Evolutionary conservation across 1,140 invertebrate genomes (phyloP), one percentile per base, ranked within the genome.

Genomic region (Hermatobates lingyangjiaoensis): DNA sequence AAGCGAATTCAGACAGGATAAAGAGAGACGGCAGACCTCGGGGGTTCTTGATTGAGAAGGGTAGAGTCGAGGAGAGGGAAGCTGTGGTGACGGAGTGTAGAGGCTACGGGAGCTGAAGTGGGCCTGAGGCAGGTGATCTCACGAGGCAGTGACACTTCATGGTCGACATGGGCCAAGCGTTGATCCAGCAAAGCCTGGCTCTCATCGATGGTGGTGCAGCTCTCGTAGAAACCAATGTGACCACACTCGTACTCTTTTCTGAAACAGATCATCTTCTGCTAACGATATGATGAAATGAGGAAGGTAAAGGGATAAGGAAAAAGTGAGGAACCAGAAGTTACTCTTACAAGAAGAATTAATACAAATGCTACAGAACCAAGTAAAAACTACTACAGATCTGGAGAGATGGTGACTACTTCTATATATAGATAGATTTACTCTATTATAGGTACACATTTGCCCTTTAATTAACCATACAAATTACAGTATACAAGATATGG

Each of bases 51-150:
- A 59, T 83, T 87, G 39, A 94, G 72, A 38, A 81, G 72, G 34
- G 75, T 74, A 54, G 70, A 74, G 62, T 89, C 83, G 25, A 93
- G 69, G 3, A 82, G 62, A 18, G 88, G 89, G 69, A 94, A 93
- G 58, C 81, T 73, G 65, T 56, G 49, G 1, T 42, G 38, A 14
- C 44, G 45, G 14, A 45, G 54, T 3, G 53, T 46, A 5, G 46
- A 12, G 14, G 45, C 52, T 63, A 78, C 80, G 21, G 39, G 5
- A n/a, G n/a, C n/a, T n/a, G n/a, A n/a, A 4, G 5, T 5, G 15
- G 7, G 28, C 64, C 80, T 81, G 5, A 77, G 78, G 34, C 77
- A 75, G 50, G 82, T 65, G 25, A 85, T 74, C 68, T 86, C 83
- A 27, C 72, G 75, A 2, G 88, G 86, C 30, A 76, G 73, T 45